Conservation (phyloP, 1,140 invertebrate genomes). For the Lepidurus arcticus region DNA sequence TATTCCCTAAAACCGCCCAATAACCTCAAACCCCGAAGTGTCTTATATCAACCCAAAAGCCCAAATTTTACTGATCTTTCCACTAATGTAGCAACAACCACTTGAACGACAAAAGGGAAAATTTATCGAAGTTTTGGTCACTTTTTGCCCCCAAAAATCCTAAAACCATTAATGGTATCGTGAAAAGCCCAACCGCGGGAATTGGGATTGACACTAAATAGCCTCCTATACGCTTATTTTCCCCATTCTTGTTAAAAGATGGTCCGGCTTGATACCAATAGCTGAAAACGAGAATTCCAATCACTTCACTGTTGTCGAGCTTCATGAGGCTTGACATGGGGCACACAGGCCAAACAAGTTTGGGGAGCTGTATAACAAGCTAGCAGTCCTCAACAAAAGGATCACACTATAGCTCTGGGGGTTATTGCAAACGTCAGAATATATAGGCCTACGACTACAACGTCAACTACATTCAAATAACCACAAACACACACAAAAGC, state of each 20-base stretch:
- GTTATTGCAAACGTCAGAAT: constrained; percentile 10
- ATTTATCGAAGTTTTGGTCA: background rate
- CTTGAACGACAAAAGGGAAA: background rate
- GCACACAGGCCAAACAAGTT: background rate
- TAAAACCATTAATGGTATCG: constrained; percentile 8
- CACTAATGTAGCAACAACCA: constrained; percentile 10
- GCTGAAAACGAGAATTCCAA: constrained; percentile 19
- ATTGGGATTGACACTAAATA: constrained; percentile 4
- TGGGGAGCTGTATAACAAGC: background rate
- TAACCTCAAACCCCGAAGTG: background rate
- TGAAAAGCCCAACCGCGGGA: background rate
- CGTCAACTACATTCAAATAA: background rate
- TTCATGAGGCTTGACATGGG: constrained; percentile 7
- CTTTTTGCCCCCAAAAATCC: background rate
- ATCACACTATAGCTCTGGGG: background rate
- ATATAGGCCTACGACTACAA: background rate
- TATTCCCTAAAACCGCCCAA: background rate
- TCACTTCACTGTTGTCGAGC: background rate
- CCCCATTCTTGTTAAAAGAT: background rate
- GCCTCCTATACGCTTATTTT: constrained; percentile 9
- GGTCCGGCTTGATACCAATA: constrained; percentile 7
- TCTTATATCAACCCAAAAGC: background rate
- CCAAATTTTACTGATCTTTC: background rate
- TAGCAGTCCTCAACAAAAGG: background rate
- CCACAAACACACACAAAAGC: background rate